phyloP scores from a whole-genome alignment of 2,888 invertebrate species.

The Heliconius ethilla region DNA sequence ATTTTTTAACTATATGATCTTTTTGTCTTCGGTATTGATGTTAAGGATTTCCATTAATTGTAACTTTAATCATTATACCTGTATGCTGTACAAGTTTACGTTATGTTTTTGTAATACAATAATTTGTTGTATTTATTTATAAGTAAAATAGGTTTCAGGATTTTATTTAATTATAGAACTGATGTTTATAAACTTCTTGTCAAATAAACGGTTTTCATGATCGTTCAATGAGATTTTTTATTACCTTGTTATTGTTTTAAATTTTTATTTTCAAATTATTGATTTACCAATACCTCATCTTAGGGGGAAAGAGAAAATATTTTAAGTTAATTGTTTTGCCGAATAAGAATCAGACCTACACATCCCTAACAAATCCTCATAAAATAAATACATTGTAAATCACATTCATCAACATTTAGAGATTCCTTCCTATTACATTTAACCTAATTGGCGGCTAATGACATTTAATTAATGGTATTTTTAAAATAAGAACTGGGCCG shows the following conservation, averaged over 20 bases:
- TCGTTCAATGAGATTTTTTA: slow-evolving; percentile 48
- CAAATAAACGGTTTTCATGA: slow-evolving; percentile 55
- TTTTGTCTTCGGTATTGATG: slow-evolving; percentile 11
- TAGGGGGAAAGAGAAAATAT: not conserved
- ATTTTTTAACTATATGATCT: not conserved
- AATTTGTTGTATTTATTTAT: slow-evolving; percentile 42
- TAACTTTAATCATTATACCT: not conserved
- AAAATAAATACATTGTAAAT: not conserved
- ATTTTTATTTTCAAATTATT: not conserved
- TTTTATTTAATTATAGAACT: slow-evolving; percentile 52
- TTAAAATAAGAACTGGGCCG: not conserved
- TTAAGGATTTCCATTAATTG: not conserved
- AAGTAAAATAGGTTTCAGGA: slow-evolving; percentile 43
- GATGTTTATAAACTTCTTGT: slow-evolving; percentile 59
- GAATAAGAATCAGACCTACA: no score
- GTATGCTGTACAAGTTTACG: slow-evolving; percentile 36
- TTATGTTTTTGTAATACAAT: slow-evolving; percentile 31
- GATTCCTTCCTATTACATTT: not conserved
- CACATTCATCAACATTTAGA: not conserved
- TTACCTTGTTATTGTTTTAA: not conserved
- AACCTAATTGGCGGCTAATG: not conserved
- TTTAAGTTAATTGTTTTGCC: not conserved
- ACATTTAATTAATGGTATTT: not conserved
- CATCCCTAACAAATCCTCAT: not conserved
- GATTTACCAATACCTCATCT: not conserved